phyloP scores from a whole-genome alignment of 2,113 vertebrate genomes.

The Sorex araneus region DNA sequence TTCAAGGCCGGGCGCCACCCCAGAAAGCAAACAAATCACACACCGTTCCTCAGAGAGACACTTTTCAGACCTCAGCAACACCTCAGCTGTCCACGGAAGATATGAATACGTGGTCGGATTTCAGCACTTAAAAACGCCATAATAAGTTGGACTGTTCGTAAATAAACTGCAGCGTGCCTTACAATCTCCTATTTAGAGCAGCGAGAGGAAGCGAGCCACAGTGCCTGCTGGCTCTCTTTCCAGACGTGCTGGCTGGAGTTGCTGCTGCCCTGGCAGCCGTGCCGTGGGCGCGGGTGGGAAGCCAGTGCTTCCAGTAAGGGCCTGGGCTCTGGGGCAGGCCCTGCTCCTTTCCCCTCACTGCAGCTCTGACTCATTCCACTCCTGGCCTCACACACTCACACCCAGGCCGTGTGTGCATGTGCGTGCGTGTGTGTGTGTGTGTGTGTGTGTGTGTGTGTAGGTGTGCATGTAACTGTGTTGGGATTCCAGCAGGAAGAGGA shows the following conservation, averaged over 20 bases:
- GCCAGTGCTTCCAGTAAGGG: background rate
- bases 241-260: background rate
- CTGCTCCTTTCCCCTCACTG: background rate
- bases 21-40: no score
- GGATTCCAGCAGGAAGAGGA: conserved; percentile 22
- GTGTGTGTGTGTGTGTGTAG: background rate
- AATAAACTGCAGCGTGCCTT: background rate
- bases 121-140: background rate
- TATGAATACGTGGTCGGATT: background rate
- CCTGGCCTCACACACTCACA: background rate
- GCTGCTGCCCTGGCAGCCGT: background rate
- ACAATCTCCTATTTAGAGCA: background rate
- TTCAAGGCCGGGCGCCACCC: no score
- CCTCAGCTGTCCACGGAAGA: background rate
- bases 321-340: background rate
- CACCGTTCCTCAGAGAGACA: background rate
- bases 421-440: background rate
- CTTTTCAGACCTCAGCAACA: background rate
- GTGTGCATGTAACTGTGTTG: background rate
- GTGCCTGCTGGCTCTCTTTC: background rate
- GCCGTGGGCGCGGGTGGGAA: background rate
- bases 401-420: background rate
- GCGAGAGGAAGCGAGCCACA: background rate
- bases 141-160: background rate
- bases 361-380: conserved; percentile 26